phyloP scores from a whole-genome alignment of 2,888 invertebrate genomes.

The Trichogramma dendrolimi region DNA sequence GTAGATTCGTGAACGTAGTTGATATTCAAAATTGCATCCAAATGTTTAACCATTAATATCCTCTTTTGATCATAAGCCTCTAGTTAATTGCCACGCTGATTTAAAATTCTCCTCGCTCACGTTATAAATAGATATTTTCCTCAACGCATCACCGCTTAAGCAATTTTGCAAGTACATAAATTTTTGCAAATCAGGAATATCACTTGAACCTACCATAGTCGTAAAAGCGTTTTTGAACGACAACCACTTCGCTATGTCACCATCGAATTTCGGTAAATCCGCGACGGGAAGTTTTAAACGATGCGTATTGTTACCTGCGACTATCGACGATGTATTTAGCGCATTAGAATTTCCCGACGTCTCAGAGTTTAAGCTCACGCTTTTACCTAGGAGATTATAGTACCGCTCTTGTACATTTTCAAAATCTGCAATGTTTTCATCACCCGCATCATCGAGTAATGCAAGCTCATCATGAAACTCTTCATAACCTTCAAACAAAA shows the following conservation, averaged over 20 bases:
- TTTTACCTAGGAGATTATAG: too few species aligned
- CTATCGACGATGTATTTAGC: too few species aligned
- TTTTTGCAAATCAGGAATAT: slow-evolving; percentile 20
- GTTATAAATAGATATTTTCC: slow-evolving; percentile 20
- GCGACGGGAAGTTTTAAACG: background rate
- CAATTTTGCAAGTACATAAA: slow-evolving; percentile 16
- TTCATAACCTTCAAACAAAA: too few species aligned
- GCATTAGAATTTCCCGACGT: too few species aligned
- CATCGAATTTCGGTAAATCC: slow-evolving; percentile 1
- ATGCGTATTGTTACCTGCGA: too few species aligned
- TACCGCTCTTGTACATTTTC: too few species aligned
- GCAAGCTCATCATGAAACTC: too few species aligned
- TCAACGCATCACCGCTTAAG: slow-evolving; percentile 18
- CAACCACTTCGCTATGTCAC: background rate
- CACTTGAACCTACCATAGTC: background rate
- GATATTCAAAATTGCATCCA: slow-evolving; percentile 24
- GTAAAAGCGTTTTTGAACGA: background rate
- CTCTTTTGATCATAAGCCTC: slow-evolving; percentile 24
- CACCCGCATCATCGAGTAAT: too few species aligned
- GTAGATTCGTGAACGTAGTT: slow-evolving; percentile 16
- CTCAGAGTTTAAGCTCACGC: too few species aligned
- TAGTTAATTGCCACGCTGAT: slow-evolving; percentile 17
- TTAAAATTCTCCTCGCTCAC: slow-evolving; percentile 23
- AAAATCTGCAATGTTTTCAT: too few species aligned
- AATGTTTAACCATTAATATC: slow-evolving; percentile 22